Evolutionary conservation across 2,797 vertebrate genomes (phyloP), one percentile per base, ranked within the genome.

Genomic region (Halcyon leucocephala): DNA sequence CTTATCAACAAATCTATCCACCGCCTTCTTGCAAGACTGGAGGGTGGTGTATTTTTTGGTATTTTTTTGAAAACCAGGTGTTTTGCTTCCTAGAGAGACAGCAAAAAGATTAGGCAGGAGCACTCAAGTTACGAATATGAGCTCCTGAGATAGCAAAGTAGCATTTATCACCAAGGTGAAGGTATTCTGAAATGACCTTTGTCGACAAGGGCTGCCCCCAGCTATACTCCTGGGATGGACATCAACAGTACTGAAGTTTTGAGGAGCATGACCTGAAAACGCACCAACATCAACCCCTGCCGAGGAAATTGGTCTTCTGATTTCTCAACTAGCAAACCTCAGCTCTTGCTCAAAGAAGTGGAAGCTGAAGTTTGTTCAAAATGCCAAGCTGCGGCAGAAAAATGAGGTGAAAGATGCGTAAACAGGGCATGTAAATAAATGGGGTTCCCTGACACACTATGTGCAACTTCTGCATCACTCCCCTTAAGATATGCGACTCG

Each of bases 31-130:
- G 26, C 33, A 85, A 61, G 37, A 29, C 16, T 44, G 8, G 10
- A 10, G 12, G 7, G 3, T 29, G 10, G 19, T 24, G 29, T 7
- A 26, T 58, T 0, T 10, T 46, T 31, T 1, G 1, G 25, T 48
- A 52, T 35, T 85, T 70, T 39, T 7, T 41, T 26, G 22, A 66
- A 81, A 86, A 64, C 1, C 15, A 35, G 14, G 9, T 58, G 29
- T 46, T 82, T 69, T 70, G 20, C 29, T 16, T 90, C 42, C 48
- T 55, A 44, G n/a, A 86, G 12, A 55, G 9, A 90, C n/a, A 64
- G 73, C 25, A 66, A 42, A 48, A 81, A 81, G 14, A 66, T 26
- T 37, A 51, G 25, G 61, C 24, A 22, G 70, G 35, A 93, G 26
- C 17, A 76, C 42, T 14, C 70, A 79, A 31, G 22, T 29, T 57